These are phyloP conservation scores for Charina bottae DNA, from an alignment of 2,113 vertebrate species.

Conservation along the genomic window DNA sequence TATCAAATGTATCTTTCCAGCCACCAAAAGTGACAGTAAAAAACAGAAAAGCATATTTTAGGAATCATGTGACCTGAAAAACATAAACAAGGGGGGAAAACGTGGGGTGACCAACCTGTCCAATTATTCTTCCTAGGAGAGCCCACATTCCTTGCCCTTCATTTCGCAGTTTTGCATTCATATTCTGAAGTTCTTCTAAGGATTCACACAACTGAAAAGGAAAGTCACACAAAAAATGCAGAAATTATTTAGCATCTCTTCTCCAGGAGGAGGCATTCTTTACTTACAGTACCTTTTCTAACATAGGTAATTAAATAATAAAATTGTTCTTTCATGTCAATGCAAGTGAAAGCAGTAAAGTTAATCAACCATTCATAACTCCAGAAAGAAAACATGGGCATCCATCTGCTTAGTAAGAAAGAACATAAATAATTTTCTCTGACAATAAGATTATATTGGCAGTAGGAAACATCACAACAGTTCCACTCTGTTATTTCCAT, in stretches of 20 bases:
- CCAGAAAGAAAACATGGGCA: slow-evolving; percentile 31
- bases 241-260: slow-evolving; percentile 27
- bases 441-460: slow-evolving; percentile 25
- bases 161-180: slow-evolving; percentile 88
- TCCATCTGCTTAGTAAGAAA: slow-evolving; percentile 32
- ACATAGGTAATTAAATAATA: slow-evolving; percentile 29
- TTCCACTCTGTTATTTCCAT: not conserved
- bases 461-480: slow-evolving; percentile 42
- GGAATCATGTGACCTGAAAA: not conserved
- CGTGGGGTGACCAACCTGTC: slow-evolving; percentile 82
- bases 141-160: slow-evolving; percentile 95
- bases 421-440: slow-evolving; percentile 43
- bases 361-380: slow-evolving; percentile 40
- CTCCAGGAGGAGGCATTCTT: slow-evolving; percentile 11
- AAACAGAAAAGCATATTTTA: slow-evolving; percentile 35
- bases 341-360: slow-evolving; percentile 34
- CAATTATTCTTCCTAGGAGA: slow-evolving; percentile 88
- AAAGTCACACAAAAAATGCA: slow-evolving; percentile 27
- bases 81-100: not conserved
- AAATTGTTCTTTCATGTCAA: slow-evolving; percentile 24
- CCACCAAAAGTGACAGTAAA: slow-evolving; percentile 16
- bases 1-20: slow-evolving; percentile 53
- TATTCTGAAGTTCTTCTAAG: slow-evolving; percentile 93
- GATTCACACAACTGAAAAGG: slow-evolving; percentile 90
- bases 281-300: slow-evolving; percentile 17